These are phyloP conservation scores for Neuroterus valhalla DNA, from an alignment of 1,140 invertebrate species.

Conservation along the genomic window DNA sequence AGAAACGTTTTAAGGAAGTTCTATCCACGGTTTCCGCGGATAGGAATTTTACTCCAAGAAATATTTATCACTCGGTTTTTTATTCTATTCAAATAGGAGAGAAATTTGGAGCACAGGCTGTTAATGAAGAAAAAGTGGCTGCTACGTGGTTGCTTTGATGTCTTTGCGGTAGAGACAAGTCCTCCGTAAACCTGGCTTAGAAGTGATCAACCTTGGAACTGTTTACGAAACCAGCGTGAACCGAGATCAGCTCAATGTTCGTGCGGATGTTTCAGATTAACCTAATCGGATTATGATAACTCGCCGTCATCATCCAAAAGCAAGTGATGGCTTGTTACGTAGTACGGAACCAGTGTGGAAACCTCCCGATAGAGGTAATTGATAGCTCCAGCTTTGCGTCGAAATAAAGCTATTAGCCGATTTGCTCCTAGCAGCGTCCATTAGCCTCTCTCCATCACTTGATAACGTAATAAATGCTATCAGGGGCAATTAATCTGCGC, in stretches of 20 bases:
- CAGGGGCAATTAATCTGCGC: not conserved
- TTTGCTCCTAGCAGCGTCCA: not conserved
- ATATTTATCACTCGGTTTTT: too few species aligned
- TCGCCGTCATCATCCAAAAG: slow-evolving; percentile 52
- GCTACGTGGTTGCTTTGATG: not conserved
- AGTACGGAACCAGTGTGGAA: slow-evolving; percentile 34
- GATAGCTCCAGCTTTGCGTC: slow-evolving; percentile 37
- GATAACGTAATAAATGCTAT: not conserved
- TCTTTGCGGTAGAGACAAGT: slow-evolving; percentile 20
- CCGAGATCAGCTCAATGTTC: slow-evolving; percentile 57
- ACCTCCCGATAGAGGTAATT: slow-evolving; percentile 49
- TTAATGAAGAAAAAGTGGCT: not conserved
- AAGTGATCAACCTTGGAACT: slow-evolving; percentile 25
- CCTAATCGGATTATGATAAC: slow-evolving; percentile 68
- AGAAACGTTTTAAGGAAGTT: too few species aligned
- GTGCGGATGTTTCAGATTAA: slow-evolving; percentile 58
- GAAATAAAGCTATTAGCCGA: slow-evolving; percentile 53
- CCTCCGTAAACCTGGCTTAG: slow-evolving; percentile 19
- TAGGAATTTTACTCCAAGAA: too few species aligned
- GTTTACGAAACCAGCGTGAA: slow-evolving; percentile 24
- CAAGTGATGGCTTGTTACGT: slow-evolving; percentile 44
- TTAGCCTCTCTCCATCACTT: not conserved
- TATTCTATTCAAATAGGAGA: too few species aligned
- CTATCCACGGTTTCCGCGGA: too few species aligned
- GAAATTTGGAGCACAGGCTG: too few species aligned